Conservation (phyloP, 1,140 invertebrate species). For the Dysdera silvatica region DNA sequence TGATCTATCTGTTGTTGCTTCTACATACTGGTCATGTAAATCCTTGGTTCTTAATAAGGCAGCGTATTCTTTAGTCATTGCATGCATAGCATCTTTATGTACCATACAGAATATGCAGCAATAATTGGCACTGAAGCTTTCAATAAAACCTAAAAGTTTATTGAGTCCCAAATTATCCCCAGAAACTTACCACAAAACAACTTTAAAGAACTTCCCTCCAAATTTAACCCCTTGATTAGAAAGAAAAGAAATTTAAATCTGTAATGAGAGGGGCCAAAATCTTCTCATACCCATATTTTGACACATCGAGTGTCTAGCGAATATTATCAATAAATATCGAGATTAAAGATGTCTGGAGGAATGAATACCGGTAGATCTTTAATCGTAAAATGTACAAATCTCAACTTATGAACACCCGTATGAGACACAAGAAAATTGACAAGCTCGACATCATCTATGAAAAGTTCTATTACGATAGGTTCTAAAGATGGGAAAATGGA, state of each 20-base stretch:
- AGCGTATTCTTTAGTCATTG: neutral
- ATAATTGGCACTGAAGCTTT: constrained; percentile 1
- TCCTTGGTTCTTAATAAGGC: neutral
- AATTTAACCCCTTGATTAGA: neutral
- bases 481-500: neutral
- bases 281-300: neutral
- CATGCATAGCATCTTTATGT: neutral
- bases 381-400: constrained; percentile 4
- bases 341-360: neutral
- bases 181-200: neutral
- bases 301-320: constrained; percentile 2
- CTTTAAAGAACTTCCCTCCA: neutral
- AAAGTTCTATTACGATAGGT: constrained; percentile 1
- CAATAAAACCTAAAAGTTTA: constrained; percentile 1
- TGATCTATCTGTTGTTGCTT: neutral
- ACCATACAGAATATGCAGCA: constrained; percentile 1
- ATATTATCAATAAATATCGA: constrained; percentile 1
- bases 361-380: constrained; percentile 4
- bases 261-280: neutral
- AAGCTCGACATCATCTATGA: constrained; percentile 1
- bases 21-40: neutral
- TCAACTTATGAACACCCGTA: neutral
- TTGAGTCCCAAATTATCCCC: constrained; percentile 8
- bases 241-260: constrained; percentile 10
- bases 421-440: neutral